A percentile compares a stretch with the other conserved stretches of the same genome.
Conservation (phyloP, 2,888 invertebrate genomes). For the Acanthosoma haemorrhoidale region DNA sequence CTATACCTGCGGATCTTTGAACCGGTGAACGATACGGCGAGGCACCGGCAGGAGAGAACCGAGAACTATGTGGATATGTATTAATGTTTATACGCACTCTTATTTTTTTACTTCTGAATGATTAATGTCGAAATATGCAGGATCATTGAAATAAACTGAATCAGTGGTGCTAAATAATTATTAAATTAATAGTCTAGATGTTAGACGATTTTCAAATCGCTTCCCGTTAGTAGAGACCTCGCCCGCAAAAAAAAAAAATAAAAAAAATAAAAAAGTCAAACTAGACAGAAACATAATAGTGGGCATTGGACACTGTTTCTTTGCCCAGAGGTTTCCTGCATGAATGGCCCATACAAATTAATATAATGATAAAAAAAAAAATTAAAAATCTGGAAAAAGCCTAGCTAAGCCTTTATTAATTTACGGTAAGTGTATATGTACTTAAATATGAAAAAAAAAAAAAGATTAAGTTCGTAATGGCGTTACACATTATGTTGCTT, state of each 20-base stretch:
- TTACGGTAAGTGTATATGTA: too few species aligned
- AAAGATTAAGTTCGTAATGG: neutral
- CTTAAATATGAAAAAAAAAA: neutral
- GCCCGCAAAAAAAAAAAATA: too few species aligned
- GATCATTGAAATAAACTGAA: conserved; percentile 33
- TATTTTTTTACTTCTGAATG: conserved; percentile 22
- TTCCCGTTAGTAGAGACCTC: neutral
- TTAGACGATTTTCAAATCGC: neutral
- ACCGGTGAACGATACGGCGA: too few species aligned
- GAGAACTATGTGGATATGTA: conserved; percentile 4
- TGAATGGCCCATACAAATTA: too few species aligned
- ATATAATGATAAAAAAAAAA: too few species aligned
- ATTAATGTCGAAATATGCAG: conserved; percentile 15
- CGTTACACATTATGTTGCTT: neutral
- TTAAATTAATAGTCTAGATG: conserved; percentile 20
- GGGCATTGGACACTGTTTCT: neutral
- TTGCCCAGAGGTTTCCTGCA: too few species aligned
- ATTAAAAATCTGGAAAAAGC: too few species aligned
- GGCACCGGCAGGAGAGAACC: too few species aligned
- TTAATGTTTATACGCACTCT: conserved; percentile 13
- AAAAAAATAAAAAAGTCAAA: too few species aligned
- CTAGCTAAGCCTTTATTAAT: neutral
- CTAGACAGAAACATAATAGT: too few species aligned
- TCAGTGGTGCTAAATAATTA: conserved; percentile 33
- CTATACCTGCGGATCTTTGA: too few species aligned